Evolutionary conservation across 2,888 invertebrate species (phyloP).

Genomic region (Hybos culiciformis): DNA sequence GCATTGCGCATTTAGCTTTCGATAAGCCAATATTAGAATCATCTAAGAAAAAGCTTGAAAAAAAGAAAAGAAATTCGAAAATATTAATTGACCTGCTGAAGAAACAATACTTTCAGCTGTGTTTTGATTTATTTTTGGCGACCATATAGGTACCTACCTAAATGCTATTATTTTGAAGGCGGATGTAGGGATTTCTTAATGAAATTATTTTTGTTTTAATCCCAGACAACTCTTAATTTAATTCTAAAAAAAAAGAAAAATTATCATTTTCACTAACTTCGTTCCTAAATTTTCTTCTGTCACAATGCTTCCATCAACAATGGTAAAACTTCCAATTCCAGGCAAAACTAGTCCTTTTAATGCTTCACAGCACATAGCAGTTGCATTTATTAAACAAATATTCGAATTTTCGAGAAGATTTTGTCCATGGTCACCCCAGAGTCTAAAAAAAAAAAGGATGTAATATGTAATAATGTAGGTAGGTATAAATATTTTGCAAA

Average conservation of each 20-base stretch:
- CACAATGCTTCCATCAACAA: conserved; percentile 73
- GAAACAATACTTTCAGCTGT: not conserved
- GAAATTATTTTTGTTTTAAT: not conserved
- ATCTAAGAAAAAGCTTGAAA: conserved; percentile 75
- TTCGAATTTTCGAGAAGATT: conserved; percentile 72
- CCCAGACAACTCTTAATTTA: not conserved
- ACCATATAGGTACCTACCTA: too few relatives aligned
- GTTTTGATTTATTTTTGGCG: not conserved
- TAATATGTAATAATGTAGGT: not conserved
- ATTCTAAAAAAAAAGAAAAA: conserved; percentile 2
- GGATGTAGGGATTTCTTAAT: too few relatives aligned
- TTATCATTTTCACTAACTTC: conserved; percentile 49
- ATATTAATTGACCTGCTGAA: not conserved
- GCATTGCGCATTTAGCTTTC: conserved; percentile 70
- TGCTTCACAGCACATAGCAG: conserved; percentile 85
- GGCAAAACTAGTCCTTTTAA: conserved; percentile 91
- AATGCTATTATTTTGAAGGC: too few relatives aligned
- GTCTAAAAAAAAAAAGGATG: conserved; percentile 37
- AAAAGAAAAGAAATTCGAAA: not conserved
- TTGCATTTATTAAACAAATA: conserved; percentile 88
- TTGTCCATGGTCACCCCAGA: conserved; percentile 99
- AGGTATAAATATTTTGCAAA: not conserved
- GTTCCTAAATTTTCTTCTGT: conserved; percentile 85
- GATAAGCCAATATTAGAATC: conserved; percentile 65
- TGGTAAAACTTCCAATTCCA: conserved; percentile 83